phyloP scores from a whole-genome alignment of 2,888 invertebrate genomes.

The Lysandra coridon region DNA sequence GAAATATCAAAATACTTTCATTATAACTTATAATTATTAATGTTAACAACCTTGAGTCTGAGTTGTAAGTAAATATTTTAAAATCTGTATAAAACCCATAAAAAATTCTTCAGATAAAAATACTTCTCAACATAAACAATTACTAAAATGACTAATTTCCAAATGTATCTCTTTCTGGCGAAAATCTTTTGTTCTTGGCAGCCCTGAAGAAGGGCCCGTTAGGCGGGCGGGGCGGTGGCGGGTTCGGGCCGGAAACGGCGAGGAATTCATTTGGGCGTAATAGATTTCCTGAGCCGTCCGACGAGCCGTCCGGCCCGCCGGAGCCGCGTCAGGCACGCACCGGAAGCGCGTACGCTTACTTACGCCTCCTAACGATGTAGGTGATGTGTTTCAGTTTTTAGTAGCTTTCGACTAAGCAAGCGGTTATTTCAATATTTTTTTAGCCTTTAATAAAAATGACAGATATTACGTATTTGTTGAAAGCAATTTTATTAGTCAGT shows the following conservation, averaged over 20 bases:
- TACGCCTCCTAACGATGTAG: constrained; percentile 12
- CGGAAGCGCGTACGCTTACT: constrained; percentile 38
- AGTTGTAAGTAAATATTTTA: too few species aligned
- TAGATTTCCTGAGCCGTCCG: constrained; percentile 77
- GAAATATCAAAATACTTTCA: too few species aligned
- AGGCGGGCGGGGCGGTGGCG: constrained; percentile 69
- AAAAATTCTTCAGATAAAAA: not conserved
- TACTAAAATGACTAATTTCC: not conserved
- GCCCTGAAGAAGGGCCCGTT: constrained; percentile 62
- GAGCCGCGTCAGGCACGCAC: constrained; percentile 54
- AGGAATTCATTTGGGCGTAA: constrained; percentile 80
- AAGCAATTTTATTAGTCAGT: too few species aligned
- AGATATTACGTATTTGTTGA: too few species aligned
- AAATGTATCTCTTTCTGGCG: constrained; percentile 1
- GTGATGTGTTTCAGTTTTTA: not conserved
- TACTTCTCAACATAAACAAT: not conserved
- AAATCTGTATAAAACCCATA: not conserved
- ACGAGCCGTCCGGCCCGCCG: constrained; percentile 54
- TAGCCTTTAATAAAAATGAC: too few species aligned
- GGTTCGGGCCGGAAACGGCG: constrained; percentile 73
- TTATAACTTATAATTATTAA: too few species aligned
- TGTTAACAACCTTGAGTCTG: too few species aligned
- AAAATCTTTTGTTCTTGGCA: constrained; percentile 41
- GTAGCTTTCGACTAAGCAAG: not conserved
- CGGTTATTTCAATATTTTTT: too few species aligned